These are phyloP conservation scores for Turritopsis rubra DNA, from an alignment of 30 jellyfish, hydroid and myxozoan genomes.

Conservation along the genomic window DNA sequence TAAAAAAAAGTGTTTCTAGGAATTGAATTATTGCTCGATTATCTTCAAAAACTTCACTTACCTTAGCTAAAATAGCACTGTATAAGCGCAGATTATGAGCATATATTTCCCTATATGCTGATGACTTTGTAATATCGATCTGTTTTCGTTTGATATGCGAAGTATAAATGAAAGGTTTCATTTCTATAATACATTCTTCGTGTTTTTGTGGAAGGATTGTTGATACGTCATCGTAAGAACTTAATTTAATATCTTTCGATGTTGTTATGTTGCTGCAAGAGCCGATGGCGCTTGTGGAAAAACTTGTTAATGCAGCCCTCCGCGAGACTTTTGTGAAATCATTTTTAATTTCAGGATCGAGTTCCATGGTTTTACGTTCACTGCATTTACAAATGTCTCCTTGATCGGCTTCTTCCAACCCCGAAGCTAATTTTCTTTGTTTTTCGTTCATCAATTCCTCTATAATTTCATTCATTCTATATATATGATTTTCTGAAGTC, in stretches of 20 bases:
- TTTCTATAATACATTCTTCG: not conserved
- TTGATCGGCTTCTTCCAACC: not conserved
- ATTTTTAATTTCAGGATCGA: not conserved
- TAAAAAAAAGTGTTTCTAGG: too few species aligned
- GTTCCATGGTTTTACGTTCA: not conserved
- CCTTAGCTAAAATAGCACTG: not conserved
- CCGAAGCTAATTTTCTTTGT: not conserved
- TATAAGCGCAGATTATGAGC: not conserved
- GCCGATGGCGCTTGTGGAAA: not conserved
- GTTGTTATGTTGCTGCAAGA: not conserved
- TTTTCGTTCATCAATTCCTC: not conserved
- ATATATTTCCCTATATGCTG: not conserved
- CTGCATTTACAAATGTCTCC: not conserved
- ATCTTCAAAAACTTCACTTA: not conserved
- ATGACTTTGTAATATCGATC: not conserved
- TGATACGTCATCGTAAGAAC: not conserved
- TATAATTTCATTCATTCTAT: not conserved
- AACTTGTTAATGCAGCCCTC: not conserved
- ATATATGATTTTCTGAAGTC: not conserved
- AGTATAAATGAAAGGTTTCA: not conserved
- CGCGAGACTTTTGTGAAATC: not conserved
- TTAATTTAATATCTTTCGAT: not conserved
- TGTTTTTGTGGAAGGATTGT: not conserved
- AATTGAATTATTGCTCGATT: not conserved
- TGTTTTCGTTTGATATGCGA: not conserved